phyloP scores from a whole-genome alignment of 1,140 invertebrate genomes.

The Harlomillsia oculata region DNA sequence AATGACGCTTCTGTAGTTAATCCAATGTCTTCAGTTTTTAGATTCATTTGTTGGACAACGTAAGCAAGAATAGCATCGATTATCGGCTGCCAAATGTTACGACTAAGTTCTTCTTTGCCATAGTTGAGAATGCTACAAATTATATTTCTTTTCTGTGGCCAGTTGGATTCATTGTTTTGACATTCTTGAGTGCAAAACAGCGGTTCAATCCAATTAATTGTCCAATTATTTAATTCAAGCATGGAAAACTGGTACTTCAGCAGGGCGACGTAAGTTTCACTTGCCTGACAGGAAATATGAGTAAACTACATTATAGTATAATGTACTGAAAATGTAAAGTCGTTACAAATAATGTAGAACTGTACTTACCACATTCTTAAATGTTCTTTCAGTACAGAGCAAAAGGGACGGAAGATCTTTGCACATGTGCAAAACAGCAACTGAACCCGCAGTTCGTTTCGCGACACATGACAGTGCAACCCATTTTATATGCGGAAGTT shows the following conservation, averaged over 20 bases:
- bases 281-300: conserved; percentile 24
- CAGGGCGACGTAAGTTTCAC: conserved; percentile 20
- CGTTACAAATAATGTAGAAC: background rate
- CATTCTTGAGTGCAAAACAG: conserved; percentile 15
- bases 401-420: background rate
- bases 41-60: background rate
- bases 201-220: conserved; percentile 29
- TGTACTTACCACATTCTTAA: conserved; percentile 11
- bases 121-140: conserved; percentile 8
- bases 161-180: conserved; percentile 25
- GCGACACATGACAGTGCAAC: conserved; percentile 12
- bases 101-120: background rate
- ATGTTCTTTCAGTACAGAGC: conserved; percentile 6
- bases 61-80: background rate
- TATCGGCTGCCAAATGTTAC: background rate
- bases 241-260: conserved; percentile 16
- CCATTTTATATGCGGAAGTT: conserved; percentile 22
- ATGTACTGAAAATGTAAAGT: background rate
- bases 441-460: background rate
- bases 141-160: conserved; percentile 28
- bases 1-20: conserved; percentile 15
- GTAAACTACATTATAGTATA: no score
- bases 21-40: background rate
- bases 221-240: conserved; percentile 6
- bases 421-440: conserved; percentile 3